These are phyloP conservation scores for Umimayanthus kanabou DNA, from an alignment of 92 coral and sea anemone species.

Conservation along the genomic window DNA sequence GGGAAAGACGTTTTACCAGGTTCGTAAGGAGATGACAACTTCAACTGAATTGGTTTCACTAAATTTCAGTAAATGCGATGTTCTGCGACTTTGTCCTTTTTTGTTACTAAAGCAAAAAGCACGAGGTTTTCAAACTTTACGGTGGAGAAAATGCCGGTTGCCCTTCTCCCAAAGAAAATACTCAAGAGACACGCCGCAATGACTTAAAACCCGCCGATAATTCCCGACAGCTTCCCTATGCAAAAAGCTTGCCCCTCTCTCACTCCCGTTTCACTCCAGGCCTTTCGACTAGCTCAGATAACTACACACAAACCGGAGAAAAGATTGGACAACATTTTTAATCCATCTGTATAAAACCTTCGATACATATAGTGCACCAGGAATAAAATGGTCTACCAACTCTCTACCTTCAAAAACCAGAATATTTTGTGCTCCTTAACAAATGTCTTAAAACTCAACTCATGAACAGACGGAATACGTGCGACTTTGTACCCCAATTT, in stretches of 20 bases:
- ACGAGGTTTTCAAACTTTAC: too few species aligned
- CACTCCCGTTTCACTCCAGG: too few species aligned
- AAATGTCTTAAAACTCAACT: neutral
- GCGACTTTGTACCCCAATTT: neutral
- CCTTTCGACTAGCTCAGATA: neutral
- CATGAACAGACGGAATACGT: constrained; percentile 20
- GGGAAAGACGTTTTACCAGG: too few species aligned
- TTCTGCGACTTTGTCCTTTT: too few species aligned
- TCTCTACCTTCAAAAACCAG: neutral
- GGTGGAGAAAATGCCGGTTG: too few species aligned
- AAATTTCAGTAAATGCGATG: too few species aligned
- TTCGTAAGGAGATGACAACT: too few species aligned
- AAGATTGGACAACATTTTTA: neutral
- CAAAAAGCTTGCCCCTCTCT: neutral
- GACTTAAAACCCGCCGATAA: neutral
- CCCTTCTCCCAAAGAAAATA: too few species aligned
- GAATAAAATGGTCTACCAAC: neutral
- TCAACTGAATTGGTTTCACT: too few species aligned
- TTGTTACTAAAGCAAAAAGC: too few species aligned
- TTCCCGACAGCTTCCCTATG: neutral
- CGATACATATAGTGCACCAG: constrained; percentile 22
- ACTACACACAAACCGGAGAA: neutral
- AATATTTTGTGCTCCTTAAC: neutral
- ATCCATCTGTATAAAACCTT: constrained; percentile 25
- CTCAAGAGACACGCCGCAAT: too few species aligned